These are phyloP conservation scores for Leptodactylus fallax DNA, from an alignment of 2,797 vertebrate species.

Conservation along the genomic window DNA sequence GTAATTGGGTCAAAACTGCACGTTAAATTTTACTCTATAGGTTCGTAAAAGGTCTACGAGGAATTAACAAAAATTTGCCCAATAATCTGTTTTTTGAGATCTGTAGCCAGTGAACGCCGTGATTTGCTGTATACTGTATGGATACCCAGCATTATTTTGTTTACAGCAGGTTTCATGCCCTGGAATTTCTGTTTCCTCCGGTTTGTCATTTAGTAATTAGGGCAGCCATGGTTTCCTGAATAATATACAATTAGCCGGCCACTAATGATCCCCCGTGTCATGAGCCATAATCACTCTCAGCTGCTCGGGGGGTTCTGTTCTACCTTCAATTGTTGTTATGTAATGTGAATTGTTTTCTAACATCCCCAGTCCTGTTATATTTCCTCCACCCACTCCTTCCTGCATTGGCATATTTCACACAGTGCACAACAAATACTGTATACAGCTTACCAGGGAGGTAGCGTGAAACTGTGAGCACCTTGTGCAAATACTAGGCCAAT, in stretches of 20 bases:
- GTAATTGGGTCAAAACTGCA: too few relatives aligned
- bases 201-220: background rate
- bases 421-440: background rate
- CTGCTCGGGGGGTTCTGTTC: background rate
- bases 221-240: background rate
- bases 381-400: background rate
- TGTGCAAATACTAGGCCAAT: background rate
- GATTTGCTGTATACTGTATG: too few relatives aligned
- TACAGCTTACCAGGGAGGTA: background rate
- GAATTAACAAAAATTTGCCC: background rate
- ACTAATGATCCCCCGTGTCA: background rate
- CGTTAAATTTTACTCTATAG: too few relatives aligned
- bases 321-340: background rate
- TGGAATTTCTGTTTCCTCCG: background rate
- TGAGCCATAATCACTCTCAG: background rate
- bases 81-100: background rate
- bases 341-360: background rate
- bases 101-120: too few relatives aligned
- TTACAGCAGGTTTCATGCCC: background rate
- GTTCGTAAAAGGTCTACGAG: background rate
- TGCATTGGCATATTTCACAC: background rate
- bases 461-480: background rate
- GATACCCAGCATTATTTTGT: background rate
- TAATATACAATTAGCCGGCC: background rate
- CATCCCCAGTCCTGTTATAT: background rate